Percentiles rank a stretch among this genome's conserved stretches.
These are phyloP conservation scores for Dryocosmus kuriphilus DNA, from an alignment of 2,888 invertebrate genomes.

Conservation along the genomic window DNA sequence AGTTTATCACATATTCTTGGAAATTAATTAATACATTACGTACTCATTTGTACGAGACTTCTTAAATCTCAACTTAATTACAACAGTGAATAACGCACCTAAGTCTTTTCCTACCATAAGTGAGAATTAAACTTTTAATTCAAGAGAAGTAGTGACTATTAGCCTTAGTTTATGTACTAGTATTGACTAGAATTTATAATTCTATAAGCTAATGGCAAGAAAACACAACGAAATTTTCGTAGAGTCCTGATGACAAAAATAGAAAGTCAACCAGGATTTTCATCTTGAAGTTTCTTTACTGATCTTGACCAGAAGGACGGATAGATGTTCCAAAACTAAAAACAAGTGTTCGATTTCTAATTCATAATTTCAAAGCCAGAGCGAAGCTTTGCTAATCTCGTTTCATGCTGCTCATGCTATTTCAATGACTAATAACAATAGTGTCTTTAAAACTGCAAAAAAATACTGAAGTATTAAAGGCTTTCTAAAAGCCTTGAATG, in stretches of 20 bases:
- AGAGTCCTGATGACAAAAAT: neutral
- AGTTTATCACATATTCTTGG: conserved; percentile 31
- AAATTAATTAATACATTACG: conserved; percentile 18
- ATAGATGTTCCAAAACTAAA: conserved; percentile 14
- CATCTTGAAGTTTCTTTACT: neutral
- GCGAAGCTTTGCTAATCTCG: conserved; percentile 8
- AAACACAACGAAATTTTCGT: neutral
- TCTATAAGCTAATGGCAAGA: conserved; percentile 2
- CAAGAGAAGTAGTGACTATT: conserved; percentile 9
- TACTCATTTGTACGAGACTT: neutral
- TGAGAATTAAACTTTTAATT: conserved; percentile 8
- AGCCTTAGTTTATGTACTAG: conserved; percentile 1
- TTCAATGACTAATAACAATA: conserved; percentile 14
- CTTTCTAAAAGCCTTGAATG: neutral
- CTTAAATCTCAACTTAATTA: conserved; percentile 24
- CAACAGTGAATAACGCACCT: conserved; percentile 20
- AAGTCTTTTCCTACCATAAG: neutral
- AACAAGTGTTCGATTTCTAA: neutral
- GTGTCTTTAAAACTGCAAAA: conserved; percentile 7
- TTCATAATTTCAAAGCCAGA: neutral
- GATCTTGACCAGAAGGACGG: conserved; percentile 5
- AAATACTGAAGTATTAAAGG: neutral
- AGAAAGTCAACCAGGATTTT: neutral
- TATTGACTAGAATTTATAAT: conserved; percentile 38
- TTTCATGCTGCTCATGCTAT: neutral